Percentiles rank a stretch among this genome's conserved stretches.
Conservation (phyloP, 2,888 invertebrate species). For the Lampropteryx suffumata region DNA sequence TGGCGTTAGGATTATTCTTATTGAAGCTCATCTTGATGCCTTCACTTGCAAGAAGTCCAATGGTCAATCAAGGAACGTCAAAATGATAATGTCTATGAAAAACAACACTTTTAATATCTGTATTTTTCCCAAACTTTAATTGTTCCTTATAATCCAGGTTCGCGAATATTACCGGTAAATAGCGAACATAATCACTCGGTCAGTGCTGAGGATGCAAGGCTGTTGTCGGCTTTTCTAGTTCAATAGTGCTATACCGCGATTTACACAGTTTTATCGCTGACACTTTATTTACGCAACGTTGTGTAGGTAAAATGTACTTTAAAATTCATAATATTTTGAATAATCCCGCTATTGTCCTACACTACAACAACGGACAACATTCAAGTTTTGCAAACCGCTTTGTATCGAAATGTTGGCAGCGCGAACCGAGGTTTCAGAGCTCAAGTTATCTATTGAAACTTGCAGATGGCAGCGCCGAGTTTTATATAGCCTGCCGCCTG, state of each 20-base stretch:
- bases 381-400: conserved; percentile 55
- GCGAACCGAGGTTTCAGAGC: conserved; percentile 71
- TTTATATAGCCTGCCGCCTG: conserved; percentile 73
- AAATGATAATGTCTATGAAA: conserved; percentile 70
- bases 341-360: conserved; percentile 61
- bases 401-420: conserved; percentile 68
- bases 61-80: conserved; percentile 67
- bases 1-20: conserved; percentile 76
- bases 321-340: conserved; percentile 48
- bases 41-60: conserved; percentile 40
- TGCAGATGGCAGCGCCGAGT: conserved; percentile 80
- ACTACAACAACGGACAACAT: conserved; percentile 66
- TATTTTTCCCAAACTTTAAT: conserved; percentile 48
- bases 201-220: conserved; percentile 32
- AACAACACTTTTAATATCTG: conserved; percentile 57
- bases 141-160: conserved; percentile 69
- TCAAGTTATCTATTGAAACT: conserved; percentile 81
- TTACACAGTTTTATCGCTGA: conserved; percentile 57
- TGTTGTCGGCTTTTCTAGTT: conserved; percentile 19
- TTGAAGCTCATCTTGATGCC: conserved; percentile 78
- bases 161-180: conserved; percentile 56
- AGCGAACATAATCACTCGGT: conserved; percentile 57
- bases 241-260: conserved; percentile 43
- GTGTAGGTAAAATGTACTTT: conserved; percentile 40
- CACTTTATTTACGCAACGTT: conserved; percentile 34